Base-by-base conservation (phyloP, 2,888 invertebrate genomes). In the Nomada fucata region DNA sequence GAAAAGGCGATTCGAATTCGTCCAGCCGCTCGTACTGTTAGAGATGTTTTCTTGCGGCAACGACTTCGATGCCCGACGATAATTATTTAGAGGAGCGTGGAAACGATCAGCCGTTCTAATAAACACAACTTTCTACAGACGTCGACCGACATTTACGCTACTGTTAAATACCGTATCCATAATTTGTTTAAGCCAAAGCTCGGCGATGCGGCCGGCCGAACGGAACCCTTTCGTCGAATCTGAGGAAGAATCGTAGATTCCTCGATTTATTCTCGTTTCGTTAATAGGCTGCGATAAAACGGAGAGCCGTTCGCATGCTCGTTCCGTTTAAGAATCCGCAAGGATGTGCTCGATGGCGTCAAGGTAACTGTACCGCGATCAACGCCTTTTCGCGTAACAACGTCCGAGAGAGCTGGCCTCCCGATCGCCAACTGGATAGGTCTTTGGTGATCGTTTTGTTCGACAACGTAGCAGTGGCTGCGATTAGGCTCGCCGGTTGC, bases 291-390 rank as follows among this genome's bases (percentile, higher is more conserved):
- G 60, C 69, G 81, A 81, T 75, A 82, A 64, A 74, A 53, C 61
- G 60, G 26, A 68, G 76, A 70, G 65, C 59, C 67, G 70, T 76
- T 84, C 64, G 77, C 77, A 76, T 86, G 80, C 80, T 82, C 60
- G 76, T 82, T 77, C 74, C 18, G n/a, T 64, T n/a, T 61, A 60
- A 75, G 69, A 77, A 71, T 73, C 73, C 76, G 85, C 87, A 85
- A 90, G 89, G 91, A 91, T 91, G 86, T 87, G 84, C 83, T 83
- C 79, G 78, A 73, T 81, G 64, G 86, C 89, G 90, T 87, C 87
- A 89, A 88, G 86, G 89, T 91, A 91, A 91, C 91, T 91, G 91
- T 91, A 91, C 85, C 89, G 81, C 87, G 78, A 85, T 86, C 88
- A 86, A 86, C 83, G 83, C 68, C 84, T 90, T 90, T 90, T 90